Conservation (phyloP, 1,140 invertebrate species). For the Hylaeus volcanicus region DNA sequence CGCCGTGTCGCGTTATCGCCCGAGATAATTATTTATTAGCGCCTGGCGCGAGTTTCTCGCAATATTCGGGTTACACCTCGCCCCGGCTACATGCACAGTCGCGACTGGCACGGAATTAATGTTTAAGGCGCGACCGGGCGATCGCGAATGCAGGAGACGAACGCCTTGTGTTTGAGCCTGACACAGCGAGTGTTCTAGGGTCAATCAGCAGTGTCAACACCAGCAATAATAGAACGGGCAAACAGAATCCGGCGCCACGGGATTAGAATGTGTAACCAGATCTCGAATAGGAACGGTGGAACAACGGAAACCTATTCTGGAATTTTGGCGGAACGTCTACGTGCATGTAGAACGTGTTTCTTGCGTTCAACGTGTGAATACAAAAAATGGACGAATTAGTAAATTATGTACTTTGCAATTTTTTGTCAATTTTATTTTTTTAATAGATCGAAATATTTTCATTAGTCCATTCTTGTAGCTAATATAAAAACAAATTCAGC, state of each 20-base stretch:
- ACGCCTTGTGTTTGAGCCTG: constrained; percentile 4
- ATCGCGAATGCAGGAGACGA: constrained; percentile 12
- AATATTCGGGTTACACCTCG: neutral
- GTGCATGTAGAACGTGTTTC: no score
- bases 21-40: constrained; percentile 2
- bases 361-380: no score
- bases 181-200: constrained; percentile 47
- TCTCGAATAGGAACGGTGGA: neutral
- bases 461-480: no score
- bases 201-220: constrained; percentile 63
- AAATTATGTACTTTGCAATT: no score
- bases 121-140: constrained; percentile 26
- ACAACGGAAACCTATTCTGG: no score
- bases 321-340: neutral
- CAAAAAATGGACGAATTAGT: no score
- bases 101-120: constrained; percentile 12
- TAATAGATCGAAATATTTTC: no score
- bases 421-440: no score
- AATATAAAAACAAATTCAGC: no score
- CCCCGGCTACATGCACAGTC: neutral
- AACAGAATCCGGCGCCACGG: constrained; percentile 49
- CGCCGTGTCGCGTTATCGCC: neutral
- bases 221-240: constrained; percentile 54
- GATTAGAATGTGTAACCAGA: constrained; percentile 45
- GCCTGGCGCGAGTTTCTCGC: neutral